Percentiles rank a stretch among this genome's conserved stretches.
These are phyloP conservation scores for Eriosoma lanigerum DNA, from an alignment of 1,140 invertebrate genomes.

Conservation along the genomic window DNA sequence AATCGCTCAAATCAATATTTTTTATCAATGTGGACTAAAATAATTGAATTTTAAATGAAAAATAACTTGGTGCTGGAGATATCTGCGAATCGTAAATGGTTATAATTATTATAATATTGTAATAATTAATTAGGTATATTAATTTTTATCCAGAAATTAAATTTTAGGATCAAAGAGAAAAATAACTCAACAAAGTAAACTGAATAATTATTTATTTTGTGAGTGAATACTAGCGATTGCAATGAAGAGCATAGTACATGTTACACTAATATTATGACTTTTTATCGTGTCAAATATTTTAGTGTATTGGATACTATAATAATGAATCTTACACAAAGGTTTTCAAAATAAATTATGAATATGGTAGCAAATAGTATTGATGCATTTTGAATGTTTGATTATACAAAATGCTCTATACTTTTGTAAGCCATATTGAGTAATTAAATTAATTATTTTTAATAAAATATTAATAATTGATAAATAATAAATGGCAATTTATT, in stretches of 20 bases:
- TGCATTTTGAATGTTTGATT: too few species aligned
- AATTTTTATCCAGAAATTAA: neutral
- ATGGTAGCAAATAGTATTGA: too few species aligned
- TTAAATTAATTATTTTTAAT: too few species aligned
- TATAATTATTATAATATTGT: neutral
- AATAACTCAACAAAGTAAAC: neutral
- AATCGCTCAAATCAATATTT: neutral
- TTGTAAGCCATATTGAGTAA: too few species aligned
- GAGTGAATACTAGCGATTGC: neutral
- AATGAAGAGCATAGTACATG: neutral
- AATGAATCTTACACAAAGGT: too few species aligned
- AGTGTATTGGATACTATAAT: neutral
- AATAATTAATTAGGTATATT: neutral
- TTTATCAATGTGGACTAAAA: conserved; percentile 2
- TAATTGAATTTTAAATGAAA: neutral
- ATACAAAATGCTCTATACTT: too few species aligned
- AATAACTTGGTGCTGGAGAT: neutral
- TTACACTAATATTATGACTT: neutral
- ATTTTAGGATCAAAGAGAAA: conserved; percentile 1
- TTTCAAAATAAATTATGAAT: too few species aligned
- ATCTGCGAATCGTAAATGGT: neutral
- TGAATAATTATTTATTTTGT: neutral
- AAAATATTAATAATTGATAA: too few species aligned
- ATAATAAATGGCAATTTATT: too few species aligned
- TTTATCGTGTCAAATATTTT: neutral